Base-by-base conservation (phyloP, 2,888 invertebrate genomes). In the Agrochola lychnidis region DNA sequence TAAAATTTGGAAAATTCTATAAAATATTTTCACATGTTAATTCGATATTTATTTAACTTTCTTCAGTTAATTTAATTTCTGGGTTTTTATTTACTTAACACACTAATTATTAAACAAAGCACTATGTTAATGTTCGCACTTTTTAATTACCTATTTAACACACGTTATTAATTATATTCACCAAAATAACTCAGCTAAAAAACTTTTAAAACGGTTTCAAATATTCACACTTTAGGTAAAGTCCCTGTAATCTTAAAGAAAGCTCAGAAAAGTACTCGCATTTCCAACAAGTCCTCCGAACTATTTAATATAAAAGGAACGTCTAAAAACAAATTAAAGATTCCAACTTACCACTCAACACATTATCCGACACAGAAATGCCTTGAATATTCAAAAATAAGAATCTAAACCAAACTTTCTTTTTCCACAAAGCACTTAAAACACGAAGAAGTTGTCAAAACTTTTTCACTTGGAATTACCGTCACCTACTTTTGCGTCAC, bases 291-390 rank as follows among this genome's bases (percentile, higher is more conserved):
- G 10, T 72, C 51, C 30, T 10, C 64, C 22, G 40, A 70, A 76
- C 63, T 81, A 70, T 61, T 79, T 64, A 75, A 69, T 79, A 45
- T 53, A 51, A 74, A 79, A 75, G 10, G 2, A 68, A n/a, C 40
- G n/a, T 69, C 67, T 6, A 59, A 76, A 57, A 80, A 70, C 63
- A 82, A 88, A 78, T 79, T 56, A 69, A 74, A 67, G 57, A 82
- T 72, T 77, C 73, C 63, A 80, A 88, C 84, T 88, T 80, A 86
- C 86, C 89, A 78, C 82, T 87, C 77, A 83, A 88, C 83, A 85
- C 87, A 83, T 83, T 80, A 82, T 82, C 77, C 84, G 61, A 85
- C 80, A 79, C 83, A 70, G 73, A 68, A 79, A 76, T 66, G 56
- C 68, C 73, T 80, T 77, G 68, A 88, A 86, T 78, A 84, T 77